Percentiles rank a stretch among this genome's conserved stretches.
Conservation (phyloP, 2,113 vertebrate species). For the Campylomormyrus tamandua region DNA sequence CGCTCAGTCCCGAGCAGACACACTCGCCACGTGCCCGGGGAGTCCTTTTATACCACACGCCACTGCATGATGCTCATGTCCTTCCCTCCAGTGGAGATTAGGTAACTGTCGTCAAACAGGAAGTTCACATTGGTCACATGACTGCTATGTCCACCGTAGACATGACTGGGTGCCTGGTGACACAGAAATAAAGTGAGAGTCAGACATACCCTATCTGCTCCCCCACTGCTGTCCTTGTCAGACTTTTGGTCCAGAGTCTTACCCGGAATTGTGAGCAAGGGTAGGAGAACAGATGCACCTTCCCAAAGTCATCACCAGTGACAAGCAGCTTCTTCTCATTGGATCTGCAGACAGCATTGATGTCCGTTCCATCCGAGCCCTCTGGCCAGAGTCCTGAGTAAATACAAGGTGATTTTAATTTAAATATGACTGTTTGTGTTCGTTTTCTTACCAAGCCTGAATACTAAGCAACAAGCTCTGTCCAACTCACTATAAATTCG, state of each 20-base stretch:
- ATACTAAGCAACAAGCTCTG: not conserved
- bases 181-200: slow-evolving; percentile 19
- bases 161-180: slow-evolving; percentile 81
- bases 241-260: slow-evolving; percentile 34
- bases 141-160: slow-evolving; percentile 89
- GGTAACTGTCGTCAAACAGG: slow-evolving; percentile 81
- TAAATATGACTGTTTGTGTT: not conserved
- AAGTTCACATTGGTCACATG: slow-evolving; percentile 96
- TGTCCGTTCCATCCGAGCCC: slow-evolving; percentile 92
- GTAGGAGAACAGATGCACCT: slow-evolving; percentile 92
- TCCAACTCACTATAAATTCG: not conserved
- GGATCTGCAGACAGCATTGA: slow-evolving; percentile 84
- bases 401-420: not conserved
- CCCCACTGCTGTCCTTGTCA: not conserved
- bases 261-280: slow-evolving; percentile 93
- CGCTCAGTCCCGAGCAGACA: not conserved
- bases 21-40: not conserved
- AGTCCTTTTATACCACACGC: slow-evolving; percentile 74
- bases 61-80: slow-evolving; percentile 98
- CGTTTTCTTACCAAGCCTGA: not conserved
- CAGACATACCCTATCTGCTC: not conserved
- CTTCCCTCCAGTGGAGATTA: slow-evolving; percentile 95
- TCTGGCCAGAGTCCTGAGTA: slow-evolving; percentile 90
- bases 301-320: slow-evolving; percentile 94
- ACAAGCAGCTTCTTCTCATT: slow-evolving; percentile 74